Percentiles rank a stretch among this genome's conserved stretches.
These are phyloP conservation scores for Saccopteryx leptura DNA, from an alignment of 2,113 vertebrate genomes.

Conservation along the genomic window DNA sequence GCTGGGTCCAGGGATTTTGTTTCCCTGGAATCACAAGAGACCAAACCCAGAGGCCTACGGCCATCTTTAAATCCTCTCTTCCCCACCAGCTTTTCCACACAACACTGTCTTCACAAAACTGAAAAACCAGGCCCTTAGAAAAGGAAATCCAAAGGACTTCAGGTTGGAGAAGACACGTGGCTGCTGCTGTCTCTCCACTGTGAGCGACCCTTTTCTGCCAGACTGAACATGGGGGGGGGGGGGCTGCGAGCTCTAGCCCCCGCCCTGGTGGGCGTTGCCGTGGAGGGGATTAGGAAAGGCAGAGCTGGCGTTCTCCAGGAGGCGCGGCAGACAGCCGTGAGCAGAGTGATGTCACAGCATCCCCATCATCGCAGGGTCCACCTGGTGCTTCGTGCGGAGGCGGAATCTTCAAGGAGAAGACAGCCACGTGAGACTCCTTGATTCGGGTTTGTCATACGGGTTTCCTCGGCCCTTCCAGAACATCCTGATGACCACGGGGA, in stretches of 20 bases:
- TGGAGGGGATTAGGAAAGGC: background rate
- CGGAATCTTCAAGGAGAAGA: background rate
- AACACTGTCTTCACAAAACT: background rate
- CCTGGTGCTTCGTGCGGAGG: rapidly evolving
- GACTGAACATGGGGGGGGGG: rapidly evolving
- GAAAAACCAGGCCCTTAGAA: background rate
- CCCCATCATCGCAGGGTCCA: rapidly evolving
- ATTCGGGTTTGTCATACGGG: background rate
- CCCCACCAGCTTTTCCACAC: background rate
- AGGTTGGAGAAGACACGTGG: rapidly evolving
- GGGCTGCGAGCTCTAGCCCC: background rate
- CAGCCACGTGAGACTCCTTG: background rate
- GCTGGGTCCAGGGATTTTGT: background rate
- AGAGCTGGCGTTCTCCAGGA: rapidly evolving
- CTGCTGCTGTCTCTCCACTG: background rate
- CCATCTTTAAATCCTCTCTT: background rate
- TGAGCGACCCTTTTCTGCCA: background rate
- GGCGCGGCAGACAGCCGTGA: rapidly evolving
- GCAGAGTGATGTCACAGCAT: no score
- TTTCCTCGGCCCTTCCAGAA: background rate
- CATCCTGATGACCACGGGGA: rapidly evolving
- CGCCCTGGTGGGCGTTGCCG: rapidly evolving
- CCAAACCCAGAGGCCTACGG: background rate
- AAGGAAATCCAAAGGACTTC: background rate
- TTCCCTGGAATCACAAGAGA: background rate